Evolutionary conservation across 2,888 invertebrate species (phyloP).

Genomic region (Monopis laevigella): DNA sequence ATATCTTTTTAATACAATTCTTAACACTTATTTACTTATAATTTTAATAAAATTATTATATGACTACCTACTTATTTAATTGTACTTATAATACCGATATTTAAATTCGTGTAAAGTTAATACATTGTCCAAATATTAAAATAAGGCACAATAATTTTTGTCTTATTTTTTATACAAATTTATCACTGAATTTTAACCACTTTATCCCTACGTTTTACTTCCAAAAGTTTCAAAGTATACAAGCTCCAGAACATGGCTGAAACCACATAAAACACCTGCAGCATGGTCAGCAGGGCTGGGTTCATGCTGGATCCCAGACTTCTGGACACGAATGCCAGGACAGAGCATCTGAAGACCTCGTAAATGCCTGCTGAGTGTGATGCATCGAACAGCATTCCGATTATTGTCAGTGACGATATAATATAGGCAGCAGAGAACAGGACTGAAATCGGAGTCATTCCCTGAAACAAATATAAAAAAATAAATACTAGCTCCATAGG

Average conservation of each 20-base stretch:
- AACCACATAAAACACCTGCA: constrained; percentile 66
- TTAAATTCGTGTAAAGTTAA: too few relatives aligned
- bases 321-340: constrained; percentile 60
- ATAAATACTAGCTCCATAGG: background rate
- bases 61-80: too few relatives aligned
- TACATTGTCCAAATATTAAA: too few relatives aligned
- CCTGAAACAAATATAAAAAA: constrained; percentile 53
- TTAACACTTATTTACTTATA: too few relatives aligned
- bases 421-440: constrained; percentile 70
- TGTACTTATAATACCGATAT: too few relatives aligned
- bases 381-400: constrained; percentile 78
- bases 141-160: too few relatives aligned
- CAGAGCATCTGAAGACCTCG: constrained; percentile 73
- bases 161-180: background rate
- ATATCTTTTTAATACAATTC: too few relatives aligned
- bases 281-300: constrained; percentile 40
- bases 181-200: background rate
- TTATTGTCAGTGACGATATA: constrained; percentile 72
- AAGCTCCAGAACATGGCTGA: constrained; percentile 73
- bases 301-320: constrained; percentile 40
- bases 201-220: constrained; percentile 39
- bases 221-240: constrained; percentile 66
- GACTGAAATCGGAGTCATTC: constrained; percentile 68
- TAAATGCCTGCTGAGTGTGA: constrained; percentile 67
- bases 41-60: too few relatives aligned